Percentiles rank a stretch among this genome's conserved stretches.
Conservation (phyloP, 2,797 vertebrate genomes). For the Loriculus beryllinus region DNA sequence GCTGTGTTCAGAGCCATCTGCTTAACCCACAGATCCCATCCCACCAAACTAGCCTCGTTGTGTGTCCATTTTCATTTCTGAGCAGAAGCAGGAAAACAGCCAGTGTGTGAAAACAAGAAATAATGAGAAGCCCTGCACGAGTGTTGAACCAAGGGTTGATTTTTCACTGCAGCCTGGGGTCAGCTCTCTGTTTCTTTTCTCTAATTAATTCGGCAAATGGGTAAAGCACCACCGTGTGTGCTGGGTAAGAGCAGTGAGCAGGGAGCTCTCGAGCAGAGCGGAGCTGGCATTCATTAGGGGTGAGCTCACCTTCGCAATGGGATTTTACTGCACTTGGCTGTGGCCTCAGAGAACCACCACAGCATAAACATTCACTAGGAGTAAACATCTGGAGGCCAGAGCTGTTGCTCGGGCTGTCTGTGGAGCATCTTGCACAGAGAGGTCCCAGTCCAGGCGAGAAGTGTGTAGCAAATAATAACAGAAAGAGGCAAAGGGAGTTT, state of each 20-base stretch:
- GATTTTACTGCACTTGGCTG: conserved; percentile 11
- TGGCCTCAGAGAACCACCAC: neutral
- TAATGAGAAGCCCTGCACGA: neutral
- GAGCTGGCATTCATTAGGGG: neutral
- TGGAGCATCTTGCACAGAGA: neutral
- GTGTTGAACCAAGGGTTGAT: neutral
- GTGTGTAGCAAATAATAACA: neutral
- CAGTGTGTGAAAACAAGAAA: neutral
- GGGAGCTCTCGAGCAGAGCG: neutral
- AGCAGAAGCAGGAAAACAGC: neutral
- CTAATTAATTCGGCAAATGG: neutral
- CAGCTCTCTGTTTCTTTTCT: neutral
- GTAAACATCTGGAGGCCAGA: conserved; percentile 51
- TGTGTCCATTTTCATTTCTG: neutral
- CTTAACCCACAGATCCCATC: neutral
- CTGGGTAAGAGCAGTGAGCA: neutral
- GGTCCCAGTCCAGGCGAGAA: neutral
- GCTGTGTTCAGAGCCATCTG: fast-evolving
- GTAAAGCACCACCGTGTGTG: neutral
- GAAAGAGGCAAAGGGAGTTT: conserved; percentile 2
- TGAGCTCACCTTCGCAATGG: neutral
- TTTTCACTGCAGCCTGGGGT: neutral
- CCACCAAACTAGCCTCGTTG: neutral
- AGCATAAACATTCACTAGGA: neutral
- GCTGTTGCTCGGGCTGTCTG: neutral